Evolutionary conservation across 2,113 vertebrate species (phyloP).

Genomic region (Rhinichthys klamathensis): DNA sequence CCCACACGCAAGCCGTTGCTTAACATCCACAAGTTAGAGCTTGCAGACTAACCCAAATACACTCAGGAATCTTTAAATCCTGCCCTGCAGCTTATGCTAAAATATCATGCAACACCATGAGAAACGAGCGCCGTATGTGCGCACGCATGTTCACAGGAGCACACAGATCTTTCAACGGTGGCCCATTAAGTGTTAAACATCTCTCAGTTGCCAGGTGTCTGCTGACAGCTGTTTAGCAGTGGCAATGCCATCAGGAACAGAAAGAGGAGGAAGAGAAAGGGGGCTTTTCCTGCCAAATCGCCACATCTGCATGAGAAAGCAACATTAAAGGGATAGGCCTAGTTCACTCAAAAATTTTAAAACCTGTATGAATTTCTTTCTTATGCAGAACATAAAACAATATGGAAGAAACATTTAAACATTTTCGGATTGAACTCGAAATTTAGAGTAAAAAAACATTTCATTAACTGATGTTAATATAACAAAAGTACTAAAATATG

Average conservation of each 20-base stretch:
- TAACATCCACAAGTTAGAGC: slow-evolving; percentile 20
- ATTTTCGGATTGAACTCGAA: not conserved
- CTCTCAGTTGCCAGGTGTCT: slow-evolving; percentile 37
- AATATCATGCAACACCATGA: not conserved
- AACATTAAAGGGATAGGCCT: not conserved
- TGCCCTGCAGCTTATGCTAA: not conserved
- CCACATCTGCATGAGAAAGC: slow-evolving; percentile 12
- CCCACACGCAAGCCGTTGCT: not conserved
- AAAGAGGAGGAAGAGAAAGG: not conserved
- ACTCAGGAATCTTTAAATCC: slow-evolving; percentile 8
- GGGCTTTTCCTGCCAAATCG: slow-evolving; percentile 19
- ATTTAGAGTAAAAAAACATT: not conserved
- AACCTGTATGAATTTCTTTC: not conserved
- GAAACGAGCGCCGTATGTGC: not conserved
- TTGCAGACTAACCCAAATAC: not conserved
- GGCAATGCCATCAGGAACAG: slow-evolving; percentile 10
- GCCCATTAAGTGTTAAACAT: slow-evolving; percentile 1
- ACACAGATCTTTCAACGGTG: not conserved
- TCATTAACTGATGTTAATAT: not conserved
- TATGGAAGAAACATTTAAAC: not conserved
- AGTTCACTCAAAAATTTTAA: not conserved
- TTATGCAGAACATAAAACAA: not conserved
- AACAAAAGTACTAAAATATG: not conserved
- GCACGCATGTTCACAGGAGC: not conserved
- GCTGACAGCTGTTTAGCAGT: slow-evolving; percentile 43